These are phyloP conservation scores for Sebastes matsubarae DNA, from an alignment of 2,797 vertebrate genomes.

Conservation along the genomic window DNA sequence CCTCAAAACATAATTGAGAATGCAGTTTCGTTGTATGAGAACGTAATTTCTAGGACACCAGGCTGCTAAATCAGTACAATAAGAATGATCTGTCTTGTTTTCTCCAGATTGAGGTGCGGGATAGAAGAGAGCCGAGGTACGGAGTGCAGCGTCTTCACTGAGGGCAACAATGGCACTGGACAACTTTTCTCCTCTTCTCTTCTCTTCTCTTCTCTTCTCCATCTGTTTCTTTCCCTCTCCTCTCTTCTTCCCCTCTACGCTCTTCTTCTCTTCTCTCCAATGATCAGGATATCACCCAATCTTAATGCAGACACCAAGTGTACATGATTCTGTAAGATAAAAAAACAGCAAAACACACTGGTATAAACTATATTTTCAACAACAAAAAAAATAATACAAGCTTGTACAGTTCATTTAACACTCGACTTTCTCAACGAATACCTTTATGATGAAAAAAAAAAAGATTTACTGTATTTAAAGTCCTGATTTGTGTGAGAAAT, in stretches of 20 bases:
- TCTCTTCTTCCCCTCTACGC: not conserved
- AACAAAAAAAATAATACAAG: conserved; percentile 56
- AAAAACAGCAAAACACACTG: conserved; percentile 57
- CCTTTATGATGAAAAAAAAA: conserved; percentile 67
- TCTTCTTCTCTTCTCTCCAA: conserved; percentile 51
- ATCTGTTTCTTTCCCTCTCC: not conserved
- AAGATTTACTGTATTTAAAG: conserved; percentile 62
- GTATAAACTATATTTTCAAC: conserved; percentile 80
- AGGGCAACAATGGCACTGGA: conserved; percentile 56
- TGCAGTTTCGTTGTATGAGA: not conserved
- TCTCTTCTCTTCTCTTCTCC: conserved; percentile 10
- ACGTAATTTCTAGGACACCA: no score
- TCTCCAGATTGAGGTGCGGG: conserved; percentile 79
- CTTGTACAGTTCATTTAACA: conserved; percentile 77
- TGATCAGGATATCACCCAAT: conserved; percentile 73
- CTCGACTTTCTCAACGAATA: conserved; percentile 68
- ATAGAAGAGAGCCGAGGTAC: conserved; percentile 77
- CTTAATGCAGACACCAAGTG: conserved; percentile 72
- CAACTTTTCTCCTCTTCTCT: conserved; percentile 31
- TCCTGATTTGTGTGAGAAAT: conserved; percentile 69
- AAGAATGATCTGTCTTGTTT: not conserved
- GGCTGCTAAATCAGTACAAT: not conserved
- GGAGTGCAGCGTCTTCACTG: conserved; percentile 80
- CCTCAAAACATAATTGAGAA: not conserved
- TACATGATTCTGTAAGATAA: conserved; percentile 74